Evolutionary conservation across 2,113 vertebrate species (phyloP).

Genomic region (Tragelaphus scriptus): DNA sequence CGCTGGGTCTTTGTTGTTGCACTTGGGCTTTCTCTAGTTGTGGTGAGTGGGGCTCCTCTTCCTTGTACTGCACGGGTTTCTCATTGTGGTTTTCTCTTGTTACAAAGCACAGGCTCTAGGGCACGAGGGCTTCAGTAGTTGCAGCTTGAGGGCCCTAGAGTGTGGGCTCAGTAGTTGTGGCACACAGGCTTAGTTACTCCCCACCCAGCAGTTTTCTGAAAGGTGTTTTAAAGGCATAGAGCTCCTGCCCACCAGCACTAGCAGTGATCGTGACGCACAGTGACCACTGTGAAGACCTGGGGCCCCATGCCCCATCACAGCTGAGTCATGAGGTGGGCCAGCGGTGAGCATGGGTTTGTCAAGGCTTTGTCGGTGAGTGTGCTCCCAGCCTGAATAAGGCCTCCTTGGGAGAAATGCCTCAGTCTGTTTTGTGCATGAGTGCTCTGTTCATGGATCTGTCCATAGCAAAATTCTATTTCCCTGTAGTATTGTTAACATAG

Average conservation of each 20-base stretch:
- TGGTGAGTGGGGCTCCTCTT: not conserved
- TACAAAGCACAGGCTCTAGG: not conserved
- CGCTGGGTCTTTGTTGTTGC: not conserved
- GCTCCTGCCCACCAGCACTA: not conserved
- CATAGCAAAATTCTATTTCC: not conserved
- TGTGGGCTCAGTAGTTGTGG: not conserved
- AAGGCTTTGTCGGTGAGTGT: not conserved
- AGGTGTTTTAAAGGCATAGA: not conserved
- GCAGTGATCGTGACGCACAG: no score
- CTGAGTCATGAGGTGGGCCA: not conserved
- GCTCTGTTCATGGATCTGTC: accelerated
- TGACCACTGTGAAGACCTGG: no score
- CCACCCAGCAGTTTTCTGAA: not conserved
- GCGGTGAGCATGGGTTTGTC: not conserved
- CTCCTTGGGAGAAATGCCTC: not conserved
- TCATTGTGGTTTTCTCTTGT: not conserved
- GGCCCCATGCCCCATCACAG: not conserved
- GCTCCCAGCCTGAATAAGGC: not conserved
- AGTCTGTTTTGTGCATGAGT: not conserved
- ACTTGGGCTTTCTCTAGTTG: not conserved
- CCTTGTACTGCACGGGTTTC: not conserved
- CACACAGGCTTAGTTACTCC: not conserved
- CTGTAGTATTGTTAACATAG: not conserved
- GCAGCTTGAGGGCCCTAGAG: not conserved
- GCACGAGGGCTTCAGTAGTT: not conserved